Base-by-base conservation (phyloP, 2,797 vertebrate species). In the Columba guinea region DNA sequence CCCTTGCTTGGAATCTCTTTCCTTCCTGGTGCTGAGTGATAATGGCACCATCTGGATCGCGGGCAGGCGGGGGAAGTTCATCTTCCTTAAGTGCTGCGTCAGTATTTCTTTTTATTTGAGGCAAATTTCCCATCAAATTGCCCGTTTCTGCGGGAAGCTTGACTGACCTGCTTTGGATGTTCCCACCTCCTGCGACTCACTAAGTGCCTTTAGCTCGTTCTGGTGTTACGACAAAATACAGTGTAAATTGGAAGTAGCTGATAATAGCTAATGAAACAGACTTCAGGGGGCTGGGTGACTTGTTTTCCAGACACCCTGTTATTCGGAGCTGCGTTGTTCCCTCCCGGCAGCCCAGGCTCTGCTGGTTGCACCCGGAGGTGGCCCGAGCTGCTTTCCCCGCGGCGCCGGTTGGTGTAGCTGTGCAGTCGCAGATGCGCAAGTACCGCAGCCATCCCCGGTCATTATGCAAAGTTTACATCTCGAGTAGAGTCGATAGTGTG, bases 371-470 rank as follows among this genome's bases (percentile, higher is more conserved):
- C 26, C 49, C 35, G 0, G 16, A 34, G 85, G 79, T 74, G 83
- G 34, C 62, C 51, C 0, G 18, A 64, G 77, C 67, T 60, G 13
- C n/a, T 89, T 93, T 51, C 87, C 60, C 60, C 9, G 0, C 23
- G 16, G 64, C 83, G 76, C 95, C 95, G 48, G 92, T 67, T 41
- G 94, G 95, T 37, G 93, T 95, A 95, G 92, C 96, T 94, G 92
- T 95, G 92, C 51, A 0, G 51, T 34, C 62, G 74, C 92, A 39
- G 89, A 91, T 75, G 62, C 41, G 14, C 11, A 27, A 12, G 63
- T 5, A 1, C 16, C 20, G 4, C 39, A 48, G 80, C 35, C 15
- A 32, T 78, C 60, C 34, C 1, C 7, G 53, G 87, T 77, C 8
- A 63, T 78, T 56, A 74, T 92, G 91, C 92, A 75, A 18, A 77